Base-by-base conservation (phyloP, 2,888 invertebrate species). In the Brachyopa scutellaris region DNA sequence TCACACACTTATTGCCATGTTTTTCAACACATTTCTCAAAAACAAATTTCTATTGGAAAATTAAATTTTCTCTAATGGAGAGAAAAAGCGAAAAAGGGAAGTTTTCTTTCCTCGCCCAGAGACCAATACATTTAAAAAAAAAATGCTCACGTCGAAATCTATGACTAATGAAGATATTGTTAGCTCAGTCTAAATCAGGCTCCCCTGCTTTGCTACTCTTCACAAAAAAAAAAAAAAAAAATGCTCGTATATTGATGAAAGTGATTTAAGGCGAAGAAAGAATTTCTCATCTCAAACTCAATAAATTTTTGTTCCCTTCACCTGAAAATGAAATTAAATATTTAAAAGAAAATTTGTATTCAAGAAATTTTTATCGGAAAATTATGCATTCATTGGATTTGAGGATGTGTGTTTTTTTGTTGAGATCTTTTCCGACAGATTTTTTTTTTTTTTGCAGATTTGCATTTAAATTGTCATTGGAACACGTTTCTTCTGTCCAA, bases 331-430 rank as follows among this genome's bases (percentile, higher is more conserved):
- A 74, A 80, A 80, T 80, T 64, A 80, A 80, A 80, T 76, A 76
- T 70, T 76, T 76, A 76, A 70, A 80, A 80, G 76, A 64, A 69
- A 80, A 80, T 76, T 70, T 80, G 57, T 69, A 78, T 78, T 78
- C 77, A 78, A 70, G 64, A 70, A 78, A 64, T 70, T 78, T 78
- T 78, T 70, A 78, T 78, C 70, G 70, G 57, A 70, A 78, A 70
- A 78, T 78, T 78, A 78, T 78, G 70, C 78, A 80, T 76, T 76
- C 80, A 64, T 72, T 61, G 51, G 61, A 66, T 78, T 53, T 31
- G 53, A 9, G 47, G 40, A 53, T 29, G 9, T n/a, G 19, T 13
- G 2, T 38, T 29, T 45, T 61, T 61, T 55, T 55, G 23, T 11
- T 15, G 26, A 49, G 55, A 55, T 64, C 23, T 49, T 49, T 64